These are phyloP conservation scores for Brienomyrus longianalis DNA, from an alignment of 2,113 vertebrate genomes.

Conservation along the genomic window DNA sequence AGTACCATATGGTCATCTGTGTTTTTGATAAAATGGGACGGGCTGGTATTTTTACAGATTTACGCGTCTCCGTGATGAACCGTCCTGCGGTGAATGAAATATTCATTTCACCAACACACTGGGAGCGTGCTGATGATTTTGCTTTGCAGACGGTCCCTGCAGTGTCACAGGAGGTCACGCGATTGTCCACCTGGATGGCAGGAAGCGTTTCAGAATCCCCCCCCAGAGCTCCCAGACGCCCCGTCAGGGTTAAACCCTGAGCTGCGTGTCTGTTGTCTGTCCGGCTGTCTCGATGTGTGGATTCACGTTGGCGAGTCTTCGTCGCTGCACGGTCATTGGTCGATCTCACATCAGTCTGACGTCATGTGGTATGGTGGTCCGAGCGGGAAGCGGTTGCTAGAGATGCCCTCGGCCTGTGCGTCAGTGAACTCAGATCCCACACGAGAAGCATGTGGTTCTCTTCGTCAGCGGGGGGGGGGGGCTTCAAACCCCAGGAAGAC, in stretches of 20 bases:
- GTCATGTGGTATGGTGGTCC: neutral
- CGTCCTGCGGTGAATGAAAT: neutral
- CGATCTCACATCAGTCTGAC: neutral
- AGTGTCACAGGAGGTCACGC: neutral
- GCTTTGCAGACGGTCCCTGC: neutral
- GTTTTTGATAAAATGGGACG: neutral
- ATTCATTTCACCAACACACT: neutral
- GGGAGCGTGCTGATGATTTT: neutral
- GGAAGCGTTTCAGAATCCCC: neutral
- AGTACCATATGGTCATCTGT: neutral
- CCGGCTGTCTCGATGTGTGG: neutral
- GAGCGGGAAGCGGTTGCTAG: neutral
- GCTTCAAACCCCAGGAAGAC: neutral
- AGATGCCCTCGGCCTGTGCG: neutral
- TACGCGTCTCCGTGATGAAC: neutral
- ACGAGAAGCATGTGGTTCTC: constrained; percentile 21
- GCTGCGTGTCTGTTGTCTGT: neutral
- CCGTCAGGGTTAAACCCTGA: neutral
- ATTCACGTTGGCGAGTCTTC: neutral
- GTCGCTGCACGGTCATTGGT: neutral
- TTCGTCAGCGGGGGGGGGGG: too few species aligned
- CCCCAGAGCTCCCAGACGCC: neutral
- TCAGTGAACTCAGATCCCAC: constrained; percentile 48
- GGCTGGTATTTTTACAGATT: neutral
- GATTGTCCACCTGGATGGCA: neutral